A percentile compares a stretch with the other conserved stretches of the same genome.
Conservation (phyloP, 2,113 vertebrate genomes). For the Alethe diademata region DNA sequence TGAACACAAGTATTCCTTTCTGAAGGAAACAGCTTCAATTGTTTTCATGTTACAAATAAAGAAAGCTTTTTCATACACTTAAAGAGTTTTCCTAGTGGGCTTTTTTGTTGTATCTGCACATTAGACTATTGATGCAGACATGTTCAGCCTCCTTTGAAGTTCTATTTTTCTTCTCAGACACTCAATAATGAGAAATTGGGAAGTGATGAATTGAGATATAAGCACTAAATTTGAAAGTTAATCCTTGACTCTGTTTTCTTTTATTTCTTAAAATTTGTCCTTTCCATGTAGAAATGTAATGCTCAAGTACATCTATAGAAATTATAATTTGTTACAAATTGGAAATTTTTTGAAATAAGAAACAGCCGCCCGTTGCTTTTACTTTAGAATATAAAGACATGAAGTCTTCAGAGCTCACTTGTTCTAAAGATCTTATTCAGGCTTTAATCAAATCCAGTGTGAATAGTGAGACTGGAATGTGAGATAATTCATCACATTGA, state of each 20-base stretch:
- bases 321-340: slow-evolving; percentile 38
- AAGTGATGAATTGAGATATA: slow-evolving; percentile 32
- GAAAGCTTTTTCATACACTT: slow-evolving; percentile 11
- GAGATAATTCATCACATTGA: slow-evolving; percentile 11
- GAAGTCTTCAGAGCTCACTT: slow-evolving; percentile 11
- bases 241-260: slow-evolving; percentile 1
- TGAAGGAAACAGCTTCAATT: background rate
- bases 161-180: slow-evolving; percentile 32
- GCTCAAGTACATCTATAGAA: slow-evolving; percentile 7
- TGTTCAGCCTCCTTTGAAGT: slow-evolving; percentile 5
- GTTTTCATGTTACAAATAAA: slow-evolving; percentile 36
- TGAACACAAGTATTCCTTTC: background rate
- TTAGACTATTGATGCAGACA: background rate
- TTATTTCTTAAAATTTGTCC: slow-evolving; percentile 12
- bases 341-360: background rate
- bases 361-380: background rate
- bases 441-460: slow-evolving; percentile 37
- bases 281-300: background rate
- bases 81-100: background rate
- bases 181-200: slow-evolving; percentile 23
- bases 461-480: background rate
- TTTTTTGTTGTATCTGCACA: slow-evolving; percentile 19
- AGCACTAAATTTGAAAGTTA: slow-evolving; percentile 25
- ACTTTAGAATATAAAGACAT: background rate
- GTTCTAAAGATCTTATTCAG: slow-evolving; percentile 22